phyloP scores from a whole-genome alignment of 2,888 invertebrate species.

The Xanthia togata region DNA sequence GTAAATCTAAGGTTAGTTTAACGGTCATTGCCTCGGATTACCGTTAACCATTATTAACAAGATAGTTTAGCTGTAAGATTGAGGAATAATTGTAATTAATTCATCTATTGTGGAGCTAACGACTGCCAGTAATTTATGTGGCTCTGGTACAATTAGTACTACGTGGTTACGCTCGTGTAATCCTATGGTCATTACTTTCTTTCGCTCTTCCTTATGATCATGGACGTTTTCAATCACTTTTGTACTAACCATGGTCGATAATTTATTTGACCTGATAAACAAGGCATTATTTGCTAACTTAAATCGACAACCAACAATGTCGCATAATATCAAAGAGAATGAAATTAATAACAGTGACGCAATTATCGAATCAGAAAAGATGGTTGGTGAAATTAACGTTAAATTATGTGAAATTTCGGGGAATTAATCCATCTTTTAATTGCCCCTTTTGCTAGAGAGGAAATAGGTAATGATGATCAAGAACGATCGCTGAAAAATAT shows the following conservation, averaged over 20 bases:
- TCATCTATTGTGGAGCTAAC: constrained; percentile 55
- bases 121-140: constrained; percentile 44
- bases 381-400: background rate
- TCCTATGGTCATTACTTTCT: constrained; percentile 16
- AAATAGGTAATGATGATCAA: background rate
- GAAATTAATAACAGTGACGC: background rate
- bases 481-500: background rate
- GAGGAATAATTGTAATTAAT: constrained; percentile 66
- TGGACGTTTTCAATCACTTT: background rate
- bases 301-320: background rate
- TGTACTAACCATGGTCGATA: background rate
- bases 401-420: background rate
- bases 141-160: constrained; percentile 47
- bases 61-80: constrained; percentile 64
- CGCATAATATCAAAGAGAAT: no score
- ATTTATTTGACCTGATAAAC: background rate
- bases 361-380: background rate
- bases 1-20: constrained; percentile 56
- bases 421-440: no score
- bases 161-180: constrained; percentile 50
- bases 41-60: constrained; percentile 66
- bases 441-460: no score
- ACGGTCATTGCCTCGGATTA: constrained; percentile 58
- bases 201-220: constrained; percentile 8
- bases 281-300: no score